Evolutionary conservation across 2,797 vertebrate species (phyloP).

Genomic region (Bucorvus abyssinicus): DNA sequence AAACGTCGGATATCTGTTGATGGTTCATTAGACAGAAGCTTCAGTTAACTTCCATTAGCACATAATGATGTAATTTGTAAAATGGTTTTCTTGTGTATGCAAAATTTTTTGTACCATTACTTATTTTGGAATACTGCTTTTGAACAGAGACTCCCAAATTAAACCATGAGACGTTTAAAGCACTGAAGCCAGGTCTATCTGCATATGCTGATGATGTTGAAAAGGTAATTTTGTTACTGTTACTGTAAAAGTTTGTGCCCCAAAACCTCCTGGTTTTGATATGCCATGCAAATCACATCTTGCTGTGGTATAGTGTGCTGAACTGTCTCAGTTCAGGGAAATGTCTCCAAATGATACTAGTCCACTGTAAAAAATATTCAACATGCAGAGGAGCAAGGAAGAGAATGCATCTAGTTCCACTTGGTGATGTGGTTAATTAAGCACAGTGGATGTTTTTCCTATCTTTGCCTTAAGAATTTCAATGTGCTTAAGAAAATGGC

Average conservation of each 20-base stretch:
- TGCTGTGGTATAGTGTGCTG: not conserved
- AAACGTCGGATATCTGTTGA: not conserved
- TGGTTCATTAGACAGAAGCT: not conserved
- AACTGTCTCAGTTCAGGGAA: not conserved
- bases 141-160: conserved; percentile 82
- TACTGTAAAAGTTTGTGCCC: not conserved
- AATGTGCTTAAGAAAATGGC: not conserved
- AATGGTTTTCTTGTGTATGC: conserved; percentile 48
- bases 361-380: not conserved
- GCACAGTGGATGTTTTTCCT: not conserved
- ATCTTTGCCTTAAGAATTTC: not conserved
- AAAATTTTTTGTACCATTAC: not conserved
- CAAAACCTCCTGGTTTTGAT: not conserved
- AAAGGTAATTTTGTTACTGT: conserved; percentile 76
- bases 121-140: conserved; percentile 43
- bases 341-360: not conserved
- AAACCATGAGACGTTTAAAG: conserved; percentile 86
- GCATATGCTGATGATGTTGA: conserved; percentile 89
- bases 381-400: not conserved
- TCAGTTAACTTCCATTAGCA: not conserved
- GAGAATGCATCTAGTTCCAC: not conserved
- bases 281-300: not conserved
- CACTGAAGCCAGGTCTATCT: conserved; percentile 92
- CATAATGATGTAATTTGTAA: not conserved
- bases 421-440: not conserved